Evolutionary conservation across 1,140 invertebrate genomes (phyloP), one percentile per base, ranked within the genome.

Genomic region (Megathymus violae): DNA sequence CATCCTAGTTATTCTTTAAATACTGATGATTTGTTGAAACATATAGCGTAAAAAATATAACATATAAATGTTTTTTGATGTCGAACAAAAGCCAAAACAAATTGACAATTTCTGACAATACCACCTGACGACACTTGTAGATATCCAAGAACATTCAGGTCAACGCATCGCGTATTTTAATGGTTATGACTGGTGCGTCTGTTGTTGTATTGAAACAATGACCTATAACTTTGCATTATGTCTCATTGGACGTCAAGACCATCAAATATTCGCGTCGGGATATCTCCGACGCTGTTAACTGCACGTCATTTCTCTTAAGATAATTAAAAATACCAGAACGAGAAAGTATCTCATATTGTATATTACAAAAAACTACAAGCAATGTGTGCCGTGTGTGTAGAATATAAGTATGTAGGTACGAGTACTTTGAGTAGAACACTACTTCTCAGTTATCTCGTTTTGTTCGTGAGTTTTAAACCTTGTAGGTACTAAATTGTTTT

Each of bases 211-310:
- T 85, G 83, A 87, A 82, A 89, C 84, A 89, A 89, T 85, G 84
- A 75, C 76, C 82, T 82, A 87, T 89, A 89, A 89, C 73, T 87
- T 78, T 78, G 75, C 78, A 78, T 83, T 85, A 84, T 78, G 79
- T 78, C 78, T 81, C 82, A 85, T 82, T 75, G 80, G 61, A 51
- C 69, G 69, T 71, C 68, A 64, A 69, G 73, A 76, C 58, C 69
- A 78, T 61, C 66, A 61, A 66, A 62, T 63, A 44, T 27, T 47
- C 44, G 43, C 31, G 59, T 34, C 64, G 56, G 14, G 43, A 52
- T 69, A 67, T 70, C 71, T 73, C 50, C 62, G 59, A 65, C 67
- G 41, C 22, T 64, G 50, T 56, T 52, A 67, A 22, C 19, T 22
- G 5, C 58, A 58, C 56, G 44, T 47, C 9, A 38, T 31, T 41